Evolutionary conservation across 2,797 vertebrate species (phyloP).

Genomic region (Sebastes umbrosus): DNA sequence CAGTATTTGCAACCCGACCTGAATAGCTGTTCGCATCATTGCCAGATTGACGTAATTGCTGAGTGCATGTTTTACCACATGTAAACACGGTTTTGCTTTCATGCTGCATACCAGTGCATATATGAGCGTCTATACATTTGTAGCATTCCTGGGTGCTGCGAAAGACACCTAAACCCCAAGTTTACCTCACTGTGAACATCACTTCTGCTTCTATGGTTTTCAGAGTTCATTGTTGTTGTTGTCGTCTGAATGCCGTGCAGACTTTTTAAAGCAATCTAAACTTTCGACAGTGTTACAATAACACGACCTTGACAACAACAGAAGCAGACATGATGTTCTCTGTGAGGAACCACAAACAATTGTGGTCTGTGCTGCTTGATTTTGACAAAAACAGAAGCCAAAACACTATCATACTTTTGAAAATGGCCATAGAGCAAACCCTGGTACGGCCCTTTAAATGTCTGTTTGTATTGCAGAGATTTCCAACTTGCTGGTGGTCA

Average conservation of each 20-base stretch:
- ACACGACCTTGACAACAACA: not conserved
- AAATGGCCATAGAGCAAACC: not conserved
- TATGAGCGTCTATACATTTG: not conserved
- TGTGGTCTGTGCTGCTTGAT: not conserved
- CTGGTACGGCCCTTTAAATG: not conserved
- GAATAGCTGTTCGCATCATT: conserved; percentile 24
- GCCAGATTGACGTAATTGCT: conserved; percentile 49
- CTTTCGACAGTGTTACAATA: not conserved
- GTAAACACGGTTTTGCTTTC: conserved; percentile 39
- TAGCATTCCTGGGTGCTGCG: not conserved
- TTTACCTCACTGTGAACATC: not conserved
- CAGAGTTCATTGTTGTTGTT: not conserved
- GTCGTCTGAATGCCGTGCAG: not conserved
- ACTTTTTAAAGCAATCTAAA: not conserved
- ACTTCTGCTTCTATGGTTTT: not conserved
- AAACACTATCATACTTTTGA: not conserved
- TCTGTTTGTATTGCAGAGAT: conserved; percentile 84
- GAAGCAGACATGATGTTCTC: not conserved
- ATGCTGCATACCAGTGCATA: not conserved
- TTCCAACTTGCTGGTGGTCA: conserved; percentile 95
- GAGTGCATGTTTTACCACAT: conserved; percentile 39
- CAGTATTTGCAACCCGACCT: conserved; percentile 18
- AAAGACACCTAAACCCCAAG: not conserved
- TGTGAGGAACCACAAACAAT: not conserved
- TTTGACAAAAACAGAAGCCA: not conserved